Evolutionary conservation across 2,113 vertebrate genomes (phyloP).

Genomic region (Hyperoodon ampullatus): DNA sequence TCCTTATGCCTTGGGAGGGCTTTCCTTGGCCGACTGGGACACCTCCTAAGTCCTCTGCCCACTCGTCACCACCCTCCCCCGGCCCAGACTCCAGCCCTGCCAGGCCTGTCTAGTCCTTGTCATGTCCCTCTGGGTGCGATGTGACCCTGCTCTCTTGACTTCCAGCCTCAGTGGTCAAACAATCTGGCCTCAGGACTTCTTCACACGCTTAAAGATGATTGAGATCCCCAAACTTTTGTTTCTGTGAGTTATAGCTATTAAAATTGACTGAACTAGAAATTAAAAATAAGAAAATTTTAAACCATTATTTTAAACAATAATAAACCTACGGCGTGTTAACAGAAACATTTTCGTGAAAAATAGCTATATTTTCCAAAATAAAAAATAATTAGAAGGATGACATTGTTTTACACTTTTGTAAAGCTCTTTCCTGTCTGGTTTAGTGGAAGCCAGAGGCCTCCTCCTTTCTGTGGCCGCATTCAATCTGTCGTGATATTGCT

Average conservation of each 20-base stretch:
- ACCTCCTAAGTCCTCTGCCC: background rate
- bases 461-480: background rate
- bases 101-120: background rate
- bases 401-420: background rate
- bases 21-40: background rate
- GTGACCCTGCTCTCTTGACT: too few relatives aligned
- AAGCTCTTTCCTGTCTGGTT: background rate
- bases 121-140: too few relatives aligned
- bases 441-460: too few relatives aligned
- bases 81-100: background rate
- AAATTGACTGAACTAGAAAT: background rate
- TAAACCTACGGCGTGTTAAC: background rate
- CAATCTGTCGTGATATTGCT: too few relatives aligned
- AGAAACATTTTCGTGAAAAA: background rate
- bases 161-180: background rate
- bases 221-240: background rate
- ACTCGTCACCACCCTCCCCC: fast-evolving
- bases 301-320: background rate
- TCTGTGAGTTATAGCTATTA: background rate
- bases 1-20: background rate
- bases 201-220: background rate
- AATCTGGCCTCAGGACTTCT: background rate
- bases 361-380: background rate
- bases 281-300: background rate
- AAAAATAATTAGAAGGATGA: background rate